phyloP scores from a whole-genome alignment of 2,797 vertebrate genomes.

The Oreochromis mossambicus region DNA sequence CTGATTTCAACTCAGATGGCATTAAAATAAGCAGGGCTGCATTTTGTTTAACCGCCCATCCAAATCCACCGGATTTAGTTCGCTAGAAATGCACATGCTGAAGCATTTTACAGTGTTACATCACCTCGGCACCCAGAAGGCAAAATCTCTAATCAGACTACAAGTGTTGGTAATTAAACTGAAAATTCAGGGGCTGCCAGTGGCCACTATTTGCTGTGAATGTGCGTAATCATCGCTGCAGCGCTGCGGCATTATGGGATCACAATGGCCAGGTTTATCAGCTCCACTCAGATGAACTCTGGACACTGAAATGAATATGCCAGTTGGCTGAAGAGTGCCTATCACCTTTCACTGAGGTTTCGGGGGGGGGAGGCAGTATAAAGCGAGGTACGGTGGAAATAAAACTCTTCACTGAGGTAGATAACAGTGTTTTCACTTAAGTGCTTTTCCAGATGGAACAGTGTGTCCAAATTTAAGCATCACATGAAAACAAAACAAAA shows the following conservation, averaged over 20 bases:
- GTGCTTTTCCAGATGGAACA: background rate
- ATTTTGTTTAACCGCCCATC: background rate
- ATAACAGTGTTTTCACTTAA: background rate
- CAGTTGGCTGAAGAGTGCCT: conserved; percentile 18
- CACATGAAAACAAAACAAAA: background rate
- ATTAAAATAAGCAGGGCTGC: background rate
- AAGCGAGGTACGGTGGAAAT: conserved; percentile 14
- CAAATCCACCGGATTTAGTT: background rate
- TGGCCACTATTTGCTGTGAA: conserved; percentile 6
- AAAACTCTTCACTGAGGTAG: conserved; percentile 13
- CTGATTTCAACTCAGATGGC: conserved; percentile 34
- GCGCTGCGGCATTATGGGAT: background rate
- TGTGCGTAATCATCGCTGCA: conserved; percentile 29
- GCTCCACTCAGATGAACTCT: background rate
- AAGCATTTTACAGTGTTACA: conserved; percentile 26
- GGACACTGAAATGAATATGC: conserved; percentile 11
- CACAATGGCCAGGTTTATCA: conserved; percentile 8
- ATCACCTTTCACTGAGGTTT: conserved; percentile 19
- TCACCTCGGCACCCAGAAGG: conserved; percentile 23
- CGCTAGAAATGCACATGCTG: background rate
- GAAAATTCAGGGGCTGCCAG: background rate
- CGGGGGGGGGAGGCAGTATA: background rate
- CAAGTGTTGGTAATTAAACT: conserved; percentile 37
- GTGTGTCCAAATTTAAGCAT: background rate
- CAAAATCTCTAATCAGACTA: conserved; percentile 28